These are phyloP conservation scores for Herminia tarsipennalis DNA, from an alignment of 2,888 invertebrate species.

Conservation along the genomic window DNA sequence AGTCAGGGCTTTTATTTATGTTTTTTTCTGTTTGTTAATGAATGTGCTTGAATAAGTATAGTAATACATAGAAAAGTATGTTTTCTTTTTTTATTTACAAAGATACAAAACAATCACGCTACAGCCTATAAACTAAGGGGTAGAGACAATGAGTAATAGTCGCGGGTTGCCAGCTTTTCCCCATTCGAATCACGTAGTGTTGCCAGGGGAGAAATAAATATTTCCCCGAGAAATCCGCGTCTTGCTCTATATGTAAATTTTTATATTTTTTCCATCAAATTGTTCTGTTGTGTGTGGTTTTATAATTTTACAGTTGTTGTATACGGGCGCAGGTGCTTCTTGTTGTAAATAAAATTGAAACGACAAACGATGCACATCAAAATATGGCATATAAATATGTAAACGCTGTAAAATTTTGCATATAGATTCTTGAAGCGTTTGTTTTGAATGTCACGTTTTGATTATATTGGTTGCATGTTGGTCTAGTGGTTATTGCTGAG, in stretches of 20 bases:
- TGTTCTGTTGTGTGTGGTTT: constrained; percentile 62
- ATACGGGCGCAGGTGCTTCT: constrained; percentile 65
- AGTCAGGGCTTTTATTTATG: too few relatives aligned
- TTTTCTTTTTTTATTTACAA: constrained; percentile 19
- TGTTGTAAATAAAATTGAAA: constrained; percentile 13
- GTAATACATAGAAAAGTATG: background rate
- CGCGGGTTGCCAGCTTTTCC: constrained; percentile 52
- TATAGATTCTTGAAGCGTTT: too few relatives aligned
- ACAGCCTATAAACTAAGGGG: constrained; percentile 48
- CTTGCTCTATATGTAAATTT: constrained; percentile 79
- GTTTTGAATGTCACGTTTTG: too few relatives aligned
- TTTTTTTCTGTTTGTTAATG: too few relatives aligned
- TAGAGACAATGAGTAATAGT: constrained; percentile 63
- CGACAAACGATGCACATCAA: constrained; percentile 1
- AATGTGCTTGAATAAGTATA: too few relatives aligned
- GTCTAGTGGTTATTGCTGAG: too few relatives aligned
- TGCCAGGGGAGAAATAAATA: constrained; percentile 80
- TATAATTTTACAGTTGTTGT: constrained; percentile 74
- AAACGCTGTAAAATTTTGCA: too few relatives aligned
- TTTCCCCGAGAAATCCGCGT: constrained; percentile 65
- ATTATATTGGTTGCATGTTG: too few relatives aligned
- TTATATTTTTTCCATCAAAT: constrained; percentile 70
- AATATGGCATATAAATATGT: background rate
- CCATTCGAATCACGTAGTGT: constrained; percentile 75
- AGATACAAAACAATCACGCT: constrained; percentile 45